These are phyloP conservation scores for Galaxea fascicularis DNA, from an alignment of 92 coral and sea anemone genomes.

Conservation along the genomic window DNA sequence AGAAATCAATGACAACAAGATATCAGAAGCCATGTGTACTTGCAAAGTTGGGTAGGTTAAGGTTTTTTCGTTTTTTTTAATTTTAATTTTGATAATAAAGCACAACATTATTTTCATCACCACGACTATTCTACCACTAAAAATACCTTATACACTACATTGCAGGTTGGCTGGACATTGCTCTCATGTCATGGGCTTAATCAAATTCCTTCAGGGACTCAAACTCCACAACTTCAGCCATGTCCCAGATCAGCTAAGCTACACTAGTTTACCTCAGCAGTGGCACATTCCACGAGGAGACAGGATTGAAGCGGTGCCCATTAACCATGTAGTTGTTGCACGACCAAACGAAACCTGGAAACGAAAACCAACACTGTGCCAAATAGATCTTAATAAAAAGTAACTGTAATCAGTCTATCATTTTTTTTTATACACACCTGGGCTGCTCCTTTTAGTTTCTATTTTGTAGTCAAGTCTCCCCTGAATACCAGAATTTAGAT, in stretches of 20 bases:
- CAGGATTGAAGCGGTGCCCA: slow-evolving; percentile 51
- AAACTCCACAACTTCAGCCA: slow-evolving; percentile 46
- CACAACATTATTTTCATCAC: slow-evolving; percentile 1
- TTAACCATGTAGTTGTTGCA: slow-evolving; percentile 17
- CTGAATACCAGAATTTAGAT: slow-evolving; percentile 17
- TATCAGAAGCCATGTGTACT: too few relatives aligned
- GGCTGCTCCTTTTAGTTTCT: slow-evolving; percentile 17
- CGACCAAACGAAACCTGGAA: slow-evolving; percentile 12
- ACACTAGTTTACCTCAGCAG: slow-evolving; percentile 64
- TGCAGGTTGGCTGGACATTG: slow-evolving; percentile 47
- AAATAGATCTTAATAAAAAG: slow-evolving; percentile 10
- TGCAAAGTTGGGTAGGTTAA: too few relatives aligned
- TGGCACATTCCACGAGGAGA: slow-evolving; percentile 66
- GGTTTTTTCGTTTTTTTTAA: too few relatives aligned
- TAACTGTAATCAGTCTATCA: background rate
- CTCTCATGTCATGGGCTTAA: slow-evolving; percentile 52
- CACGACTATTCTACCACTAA: slow-evolving; percentile 18
- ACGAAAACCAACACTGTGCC: slow-evolving; percentile 18
- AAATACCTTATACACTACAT: slow-evolving; percentile 11
- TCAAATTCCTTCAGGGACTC: slow-evolving; percentile 52
- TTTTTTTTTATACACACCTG: slow-evolving; percentile 1
- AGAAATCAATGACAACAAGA: slow-evolving; percentile 7
- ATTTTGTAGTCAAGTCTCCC: slow-evolving; percentile 14
- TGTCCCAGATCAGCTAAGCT: slow-evolving; percentile 53
- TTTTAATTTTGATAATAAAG: slow-evolving; percentile 6